These are phyloP conservation scores for Montifringilla adamsi DNA, from an alignment of 2,113 vertebrate genomes.

Conservation along the genomic window DNA sequence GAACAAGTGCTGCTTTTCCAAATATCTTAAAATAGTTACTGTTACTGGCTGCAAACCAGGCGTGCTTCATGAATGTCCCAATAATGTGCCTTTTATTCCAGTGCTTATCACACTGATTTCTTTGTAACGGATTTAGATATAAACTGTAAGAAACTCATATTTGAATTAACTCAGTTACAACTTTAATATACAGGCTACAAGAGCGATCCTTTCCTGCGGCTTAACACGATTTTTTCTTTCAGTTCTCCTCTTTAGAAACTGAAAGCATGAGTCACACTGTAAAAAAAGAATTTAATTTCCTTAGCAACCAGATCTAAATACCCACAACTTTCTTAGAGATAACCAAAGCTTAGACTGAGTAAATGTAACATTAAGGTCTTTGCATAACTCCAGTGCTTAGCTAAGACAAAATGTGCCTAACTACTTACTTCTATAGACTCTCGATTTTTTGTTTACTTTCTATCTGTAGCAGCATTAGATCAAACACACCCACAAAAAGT, in stretches of 20 bases:
- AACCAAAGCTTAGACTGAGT: constrained; percentile 43
- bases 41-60: constrained; percentile 33
- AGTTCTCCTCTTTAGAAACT: constrained; percentile 56
- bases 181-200: neutral
- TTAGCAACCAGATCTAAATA: constrained; percentile 53
- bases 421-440: neutral
- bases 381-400: constrained; percentile 22
- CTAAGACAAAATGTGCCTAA: constrained; percentile 37
- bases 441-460: constrained; percentile 44
- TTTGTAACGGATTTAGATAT: constrained; percentile 28
- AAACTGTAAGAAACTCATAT: neutral
- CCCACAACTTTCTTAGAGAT: constrained; percentile 52
- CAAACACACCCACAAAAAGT: constrained; percentile 50
- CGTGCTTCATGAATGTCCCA: constrained; percentile 30
- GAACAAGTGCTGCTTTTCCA: constrained; percentile 55
- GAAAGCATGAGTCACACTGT: constrained; percentile 57
- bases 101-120: constrained; percentile 31
- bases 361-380: constrained; percentile 19
- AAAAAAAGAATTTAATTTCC: constrained; percentile 61
- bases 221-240: neutral
- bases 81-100: constrained; percentile 47
- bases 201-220: neutral
- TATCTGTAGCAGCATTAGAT: constrained; percentile 62
- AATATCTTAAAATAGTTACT: constrained; percentile 58
- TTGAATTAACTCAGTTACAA: neutral